Base-by-base conservation (phyloP, 37 sponge, comb jelly and placozoan species). In the Aphrocallistes beatrix region DNA sequence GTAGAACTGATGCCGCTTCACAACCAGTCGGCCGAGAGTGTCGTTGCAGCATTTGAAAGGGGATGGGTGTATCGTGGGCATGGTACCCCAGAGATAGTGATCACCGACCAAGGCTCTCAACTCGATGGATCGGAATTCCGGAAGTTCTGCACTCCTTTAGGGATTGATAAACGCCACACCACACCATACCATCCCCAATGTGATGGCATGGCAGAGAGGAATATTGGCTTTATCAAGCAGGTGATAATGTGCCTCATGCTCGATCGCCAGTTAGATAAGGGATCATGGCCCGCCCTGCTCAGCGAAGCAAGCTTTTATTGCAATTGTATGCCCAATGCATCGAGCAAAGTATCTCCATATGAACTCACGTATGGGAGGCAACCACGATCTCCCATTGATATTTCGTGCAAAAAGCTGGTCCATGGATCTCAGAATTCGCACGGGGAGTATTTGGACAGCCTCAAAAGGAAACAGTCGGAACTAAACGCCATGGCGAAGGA, bases 181-280 rank as follows among this genome's bases (percentile, higher is more conserved):
- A 60, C 34, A 3, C 75, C 75, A 30, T 60, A 60, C n/a, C 75
- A 60, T 13, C 75, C 75, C 3, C 75, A 60, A 60, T 32, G 75
- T 13, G 75, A 60, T 30, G 75, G 75, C 10, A 60, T 60, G 75
- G 75, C n/a, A n/a, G n/a, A n/a, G n/a, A n/a, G n/a, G n/a, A n/a
- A n/a, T n/a, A n/a, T n/a, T 25, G 75, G 75, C 8, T 30, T 32
- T 8, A 30, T 60, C 10, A 60, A 60, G 75, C 75, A 60, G 75
- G 75, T 60, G 75, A 60, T 60, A 60, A 60, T 19, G n/a, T 60
- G 75, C 34, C 75, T 60, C 75, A 19, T 25, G n/a, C 75, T 60
- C 28, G 45, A 42, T 42, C 45, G 45, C 6, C 45, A 42, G 13
- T 42, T 42, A 42, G 45, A 6, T 13, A 42, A 42, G 13, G 45